These are phyloP conservation scores for Hephaestus fuliginosus DNA, from an alignment of 2,797 vertebrate species.

Conservation along the genomic window DNA sequence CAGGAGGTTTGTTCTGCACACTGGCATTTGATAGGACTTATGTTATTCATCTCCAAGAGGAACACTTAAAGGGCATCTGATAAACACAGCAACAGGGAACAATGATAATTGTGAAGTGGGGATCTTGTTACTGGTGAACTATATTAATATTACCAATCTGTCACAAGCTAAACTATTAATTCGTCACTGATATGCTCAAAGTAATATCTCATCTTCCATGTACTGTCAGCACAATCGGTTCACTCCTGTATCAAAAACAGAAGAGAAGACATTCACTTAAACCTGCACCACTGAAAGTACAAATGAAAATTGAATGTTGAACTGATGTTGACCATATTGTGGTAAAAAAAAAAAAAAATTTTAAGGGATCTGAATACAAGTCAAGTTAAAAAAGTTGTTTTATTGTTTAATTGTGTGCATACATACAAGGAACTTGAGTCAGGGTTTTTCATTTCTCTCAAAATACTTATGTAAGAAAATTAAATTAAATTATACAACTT, in stretches of 20 bases:
- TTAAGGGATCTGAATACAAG: not conserved
- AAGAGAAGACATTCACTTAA: not conserved
- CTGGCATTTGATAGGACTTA: constrained; percentile 20
- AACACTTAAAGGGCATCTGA: not conserved
- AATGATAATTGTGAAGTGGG: not conserved
- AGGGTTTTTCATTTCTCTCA: no score
- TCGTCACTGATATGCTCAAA: not conserved
- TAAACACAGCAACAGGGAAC: not conserved
- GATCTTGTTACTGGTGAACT: not conserved
- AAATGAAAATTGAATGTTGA: not conserved
- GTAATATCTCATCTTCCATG: not conserved
- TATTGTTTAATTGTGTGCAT: no score
- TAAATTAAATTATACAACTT: no score
- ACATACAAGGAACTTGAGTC: no score
- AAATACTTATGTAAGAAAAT: no score
- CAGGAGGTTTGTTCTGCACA: not conserved
- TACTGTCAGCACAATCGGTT: not conserved
- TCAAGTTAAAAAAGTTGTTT: not conserved
- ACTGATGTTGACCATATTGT: not conserved
- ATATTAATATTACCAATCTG: not conserved
- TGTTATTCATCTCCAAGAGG: constrained; percentile 4
- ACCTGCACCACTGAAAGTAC: not conserved
- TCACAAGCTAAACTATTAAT: not conserved
- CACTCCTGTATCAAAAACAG: not conserved
- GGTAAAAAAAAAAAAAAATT: not conserved